These are phyloP conservation scores for Galbula dea DNA, from an alignment of 2,113 vertebrate species.

Conservation along the genomic window DNA sequence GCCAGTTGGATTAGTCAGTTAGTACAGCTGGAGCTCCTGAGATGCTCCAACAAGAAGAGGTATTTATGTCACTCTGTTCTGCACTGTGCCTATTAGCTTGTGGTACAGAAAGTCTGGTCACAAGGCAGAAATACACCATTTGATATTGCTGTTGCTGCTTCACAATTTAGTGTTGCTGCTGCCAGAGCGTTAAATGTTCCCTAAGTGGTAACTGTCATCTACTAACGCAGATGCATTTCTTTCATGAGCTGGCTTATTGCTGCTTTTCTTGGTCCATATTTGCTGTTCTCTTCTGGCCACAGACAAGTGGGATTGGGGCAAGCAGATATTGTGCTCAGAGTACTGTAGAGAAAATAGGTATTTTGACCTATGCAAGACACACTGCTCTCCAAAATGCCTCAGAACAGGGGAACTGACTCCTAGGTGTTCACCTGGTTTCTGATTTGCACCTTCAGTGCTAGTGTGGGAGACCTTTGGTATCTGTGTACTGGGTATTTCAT, in stretches of 20 bases:
- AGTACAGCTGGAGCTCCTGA: not conserved
- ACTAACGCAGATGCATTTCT: conserved; percentile 32
- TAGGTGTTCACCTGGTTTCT: not conserved
- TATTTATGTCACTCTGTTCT: not conserved
- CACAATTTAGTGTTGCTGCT: not conserved
- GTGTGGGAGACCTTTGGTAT: not conserved
- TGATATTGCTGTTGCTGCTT: not conserved
- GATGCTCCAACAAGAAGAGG: not conserved
- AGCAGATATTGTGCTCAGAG: not conserved
- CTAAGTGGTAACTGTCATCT: not conserved
- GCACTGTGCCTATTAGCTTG: not conserved
- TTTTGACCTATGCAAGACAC: not conserved
- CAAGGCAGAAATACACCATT: not conserved
- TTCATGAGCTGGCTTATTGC: conserved; percentile 7
- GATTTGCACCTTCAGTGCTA: not conserved
- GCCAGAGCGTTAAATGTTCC: not conserved
- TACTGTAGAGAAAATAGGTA: not conserved
- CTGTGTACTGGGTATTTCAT: fast-evolving
- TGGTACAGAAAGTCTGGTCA: not conserved
- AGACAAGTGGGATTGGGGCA: not conserved
- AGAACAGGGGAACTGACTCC: not conserved
- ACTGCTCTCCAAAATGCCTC: not conserved
- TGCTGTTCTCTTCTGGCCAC: not conserved
- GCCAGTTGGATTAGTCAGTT: not conserved
- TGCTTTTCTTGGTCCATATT: not conserved